These are phyloP conservation scores for Amphimedon queenslandica DNA, from an alignment of 37 sponge, comb jelly and placozoan species.

Conservation along the genomic window DNA sequence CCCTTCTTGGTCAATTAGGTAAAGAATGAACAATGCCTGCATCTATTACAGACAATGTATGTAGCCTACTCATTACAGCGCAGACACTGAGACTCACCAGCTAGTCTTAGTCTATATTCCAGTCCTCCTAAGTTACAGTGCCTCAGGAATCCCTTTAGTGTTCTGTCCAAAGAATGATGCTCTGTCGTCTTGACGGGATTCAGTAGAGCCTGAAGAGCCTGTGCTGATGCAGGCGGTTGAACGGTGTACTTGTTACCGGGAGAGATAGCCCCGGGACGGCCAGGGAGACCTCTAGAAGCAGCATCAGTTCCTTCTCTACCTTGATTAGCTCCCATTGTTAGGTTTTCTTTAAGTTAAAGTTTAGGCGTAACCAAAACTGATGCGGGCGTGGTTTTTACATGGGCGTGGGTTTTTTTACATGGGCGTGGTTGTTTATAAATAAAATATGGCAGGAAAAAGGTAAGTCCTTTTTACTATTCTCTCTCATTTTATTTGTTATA, in stretches of 20 bases:
- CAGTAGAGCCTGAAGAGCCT: not conserved
- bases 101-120: conserved; percentile 42
- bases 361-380: too few relatives aligned
- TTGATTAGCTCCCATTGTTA: not conserved
- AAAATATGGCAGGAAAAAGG: too few relatives aligned
- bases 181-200: not conserved
- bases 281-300: not conserved
- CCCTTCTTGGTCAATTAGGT: too few relatives aligned
- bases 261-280: not conserved
- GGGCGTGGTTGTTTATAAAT: too few relatives aligned
- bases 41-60: too few relatives aligned
- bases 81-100: conserved; percentile 8
- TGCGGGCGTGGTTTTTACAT: too few relatives aligned
- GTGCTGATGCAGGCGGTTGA: not conserved
- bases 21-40: too few relatives aligned
- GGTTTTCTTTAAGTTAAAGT: too few relatives aligned
- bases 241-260: not conserved
- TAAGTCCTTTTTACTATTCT: too few relatives aligned
- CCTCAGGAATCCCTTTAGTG: conserved; percentile 39
- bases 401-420: too few relatives aligned
- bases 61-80: too few relatives aligned
- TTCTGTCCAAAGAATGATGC: conserved; percentile 12
- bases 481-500: too few relatives aligned
- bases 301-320: not conserved
- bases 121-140: conserved; percentile 43